These are phyloP conservation scores for Endotricha flammealis DNA, from an alignment of 2,888 invertebrate species.

Conservation along the genomic window DNA sequence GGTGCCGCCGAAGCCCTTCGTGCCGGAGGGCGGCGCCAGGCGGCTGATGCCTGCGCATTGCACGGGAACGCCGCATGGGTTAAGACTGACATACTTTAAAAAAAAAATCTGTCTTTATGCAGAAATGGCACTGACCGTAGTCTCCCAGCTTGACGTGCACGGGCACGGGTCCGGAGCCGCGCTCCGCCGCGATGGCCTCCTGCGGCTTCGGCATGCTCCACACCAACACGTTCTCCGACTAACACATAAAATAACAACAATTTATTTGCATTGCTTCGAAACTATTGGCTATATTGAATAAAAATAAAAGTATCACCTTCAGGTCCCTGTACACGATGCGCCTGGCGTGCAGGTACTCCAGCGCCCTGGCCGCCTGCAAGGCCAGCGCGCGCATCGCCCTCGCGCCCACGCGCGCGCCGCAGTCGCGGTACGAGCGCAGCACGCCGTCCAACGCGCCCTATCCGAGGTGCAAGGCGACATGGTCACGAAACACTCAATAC, in stretches of 20 bases:
- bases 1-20: constrained; percentile 98
- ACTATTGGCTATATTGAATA: neutral
- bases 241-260: constrained; percentile 16
- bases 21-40: constrained; percentile 91
- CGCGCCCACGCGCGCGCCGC: constrained; percentile 88
- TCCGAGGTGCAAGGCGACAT: too few species aligned
- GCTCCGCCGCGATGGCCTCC: constrained; percentile 78
- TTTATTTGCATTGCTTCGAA: neutral
- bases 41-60: constrained; percentile 85
- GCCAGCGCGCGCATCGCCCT: constrained; percentile 90
- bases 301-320: constrained; percentile 41
- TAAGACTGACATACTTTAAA: too few species aligned
- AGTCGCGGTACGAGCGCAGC: constrained; percentile 90
- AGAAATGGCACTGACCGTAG: constrained; percentile 81
- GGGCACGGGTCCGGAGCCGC: constrained; percentile 52
- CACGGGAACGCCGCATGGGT: neutral
- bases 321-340: constrained; percentile 95
- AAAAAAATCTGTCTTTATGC: neutral
- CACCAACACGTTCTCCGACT: constrained; percentile 98
- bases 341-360: constrained; percentile 95
- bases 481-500: constrained; percentile 22
- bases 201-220: constrained; percentile 94
- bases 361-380: constrained; percentile 93
- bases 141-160: constrained; percentile 97
- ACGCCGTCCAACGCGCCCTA: constrained; percentile 92